phyloP scores from a whole-genome alignment of 2,888 invertebrate species.

The Sinodicranocentrus sp. region DNA sequence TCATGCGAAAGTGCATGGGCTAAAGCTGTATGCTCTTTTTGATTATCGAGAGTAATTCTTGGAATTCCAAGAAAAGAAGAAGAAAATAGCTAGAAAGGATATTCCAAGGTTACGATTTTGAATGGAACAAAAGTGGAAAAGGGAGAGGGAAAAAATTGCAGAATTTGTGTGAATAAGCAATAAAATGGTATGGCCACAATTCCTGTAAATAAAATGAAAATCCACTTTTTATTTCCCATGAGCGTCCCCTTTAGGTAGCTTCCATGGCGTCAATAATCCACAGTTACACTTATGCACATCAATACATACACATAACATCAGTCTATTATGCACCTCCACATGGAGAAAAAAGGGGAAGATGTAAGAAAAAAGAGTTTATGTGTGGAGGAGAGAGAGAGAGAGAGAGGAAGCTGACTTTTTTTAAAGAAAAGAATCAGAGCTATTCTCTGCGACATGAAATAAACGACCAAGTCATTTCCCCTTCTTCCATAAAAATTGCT shows the following conservation, averaged over 20 bases:
- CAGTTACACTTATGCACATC: conserved; percentile 38
- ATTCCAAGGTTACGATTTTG: too few relatives aligned
- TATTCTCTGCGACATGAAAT: conserved; percentile 61
- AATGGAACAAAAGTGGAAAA: neutral
- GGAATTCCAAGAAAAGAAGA: too few relatives aligned
- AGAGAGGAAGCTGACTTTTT: conserved; percentile 53
- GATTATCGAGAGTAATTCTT: too few relatives aligned
- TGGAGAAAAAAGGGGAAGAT: too few relatives aligned
- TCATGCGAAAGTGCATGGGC: too few relatives aligned
- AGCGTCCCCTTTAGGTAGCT: conserved; percentile 38
- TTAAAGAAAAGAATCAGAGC: conserved; percentile 65
- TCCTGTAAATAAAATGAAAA: conserved; percentile 67
- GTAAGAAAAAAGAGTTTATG: too few relatives aligned
- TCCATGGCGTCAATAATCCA: conserved; percentile 49
- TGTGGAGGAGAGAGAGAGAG: too few relatives aligned
- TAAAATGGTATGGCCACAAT: conserved; percentile 64
- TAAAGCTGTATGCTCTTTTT: too few relatives aligned
- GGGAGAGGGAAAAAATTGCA: conserved; percentile 45
- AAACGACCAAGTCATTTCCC: conserved; percentile 70
- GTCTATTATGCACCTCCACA: too few relatives aligned
- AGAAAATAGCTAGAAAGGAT: too few relatives aligned
- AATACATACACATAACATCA: too few relatives aligned
- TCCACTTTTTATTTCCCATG: conserved; percentile 62
- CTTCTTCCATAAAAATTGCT: conserved; percentile 67
- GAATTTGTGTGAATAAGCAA: conserved; percentile 64